Conservation (phyloP, 2,113 vertebrate genomes). For the Chroicocephalus ridibundus region DNA sequence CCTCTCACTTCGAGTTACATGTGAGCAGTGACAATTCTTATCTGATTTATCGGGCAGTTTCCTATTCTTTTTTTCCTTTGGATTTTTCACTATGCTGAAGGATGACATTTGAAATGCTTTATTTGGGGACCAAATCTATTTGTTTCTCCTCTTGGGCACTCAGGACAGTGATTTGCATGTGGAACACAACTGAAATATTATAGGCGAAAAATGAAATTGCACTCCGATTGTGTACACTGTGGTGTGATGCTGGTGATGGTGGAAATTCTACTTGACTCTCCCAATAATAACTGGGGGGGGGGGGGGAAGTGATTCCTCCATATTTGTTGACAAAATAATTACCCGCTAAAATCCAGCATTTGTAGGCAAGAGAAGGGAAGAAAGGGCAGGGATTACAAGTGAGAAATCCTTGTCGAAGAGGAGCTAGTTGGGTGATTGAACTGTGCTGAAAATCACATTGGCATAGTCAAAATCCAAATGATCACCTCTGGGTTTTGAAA, state of each 20-base stretch:
- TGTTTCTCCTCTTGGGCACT: not conserved
- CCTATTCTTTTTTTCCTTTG: not conserved
- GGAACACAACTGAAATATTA: not conserved
- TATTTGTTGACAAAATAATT: not conserved
- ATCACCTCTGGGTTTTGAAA: not conserved
- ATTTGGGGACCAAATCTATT: not conserved
- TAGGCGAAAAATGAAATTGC: not conserved
- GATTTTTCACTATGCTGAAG: not conserved
- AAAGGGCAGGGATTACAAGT: not conserved
- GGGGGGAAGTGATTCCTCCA: fast-evolving
- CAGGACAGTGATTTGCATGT: not conserved
- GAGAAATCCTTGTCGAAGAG: not conserved
- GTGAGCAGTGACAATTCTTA: not conserved
- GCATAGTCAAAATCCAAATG: not conserved
- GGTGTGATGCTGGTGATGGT: not conserved
- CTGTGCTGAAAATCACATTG: not conserved
- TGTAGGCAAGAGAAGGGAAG: not conserved
- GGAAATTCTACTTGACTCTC: not conserved
- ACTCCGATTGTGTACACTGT: not conserved
- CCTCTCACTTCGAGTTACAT: not conserved
- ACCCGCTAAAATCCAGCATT: not conserved
- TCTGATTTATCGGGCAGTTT: not conserved
- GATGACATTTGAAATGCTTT: not conserved
- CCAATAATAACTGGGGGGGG: not conserved
- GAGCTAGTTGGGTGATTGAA: not conserved